These are phyloP conservation scores for Diarsia dahlii DNA, from an alignment of 2,888 invertebrate genomes.

Conservation along the genomic window DNA sequence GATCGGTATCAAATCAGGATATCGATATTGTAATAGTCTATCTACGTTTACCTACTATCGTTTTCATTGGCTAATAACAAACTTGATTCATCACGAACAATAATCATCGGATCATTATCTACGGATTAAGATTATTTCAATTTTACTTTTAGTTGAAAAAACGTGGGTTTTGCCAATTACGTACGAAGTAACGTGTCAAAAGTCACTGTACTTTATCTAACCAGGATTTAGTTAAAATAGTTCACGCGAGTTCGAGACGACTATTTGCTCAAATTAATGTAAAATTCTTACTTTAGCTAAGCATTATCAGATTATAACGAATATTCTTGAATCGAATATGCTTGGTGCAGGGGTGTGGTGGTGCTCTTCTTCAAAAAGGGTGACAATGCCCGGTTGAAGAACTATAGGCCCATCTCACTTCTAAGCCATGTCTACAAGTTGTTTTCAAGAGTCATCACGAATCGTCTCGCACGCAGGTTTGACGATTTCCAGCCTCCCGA, in stretches of 20 bases:
- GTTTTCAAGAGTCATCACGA: too few relatives aligned
- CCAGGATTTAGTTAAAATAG: not conserved
- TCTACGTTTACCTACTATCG: not conserved
- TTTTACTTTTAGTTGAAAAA: not conserved
- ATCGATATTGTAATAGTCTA: not conserved
- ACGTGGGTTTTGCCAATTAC: slow-evolving; percentile 20
- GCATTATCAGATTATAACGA: too few relatives aligned
- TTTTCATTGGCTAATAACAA: slow-evolving; percentile 1
- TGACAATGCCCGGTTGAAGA: too few relatives aligned
- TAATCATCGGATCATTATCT: slow-evolving; percentile 21
- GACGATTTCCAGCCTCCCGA: too few relatives aligned
- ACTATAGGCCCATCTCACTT: too few relatives aligned
- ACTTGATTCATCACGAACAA: slow-evolving; percentile 7
- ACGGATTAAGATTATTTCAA: slow-evolving; percentile 7
- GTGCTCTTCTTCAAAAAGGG: too few relatives aligned
- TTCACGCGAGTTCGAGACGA: not conserved
- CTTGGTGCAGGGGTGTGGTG: too few relatives aligned
- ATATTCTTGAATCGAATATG: too few relatives aligned
- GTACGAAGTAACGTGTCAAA: not conserved
- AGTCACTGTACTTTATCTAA: not conserved
- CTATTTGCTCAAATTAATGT: not conserved
- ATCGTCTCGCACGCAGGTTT: too few relatives aligned
- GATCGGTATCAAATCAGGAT: not conserved
- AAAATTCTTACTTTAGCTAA: not conserved
- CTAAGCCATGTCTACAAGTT: too few relatives aligned